Evolutionary conservation across 2,888 invertebrate species (phyloP), one percentile per base, ranked within the genome.

Genomic region (Alloplasta piceator): DNA sequence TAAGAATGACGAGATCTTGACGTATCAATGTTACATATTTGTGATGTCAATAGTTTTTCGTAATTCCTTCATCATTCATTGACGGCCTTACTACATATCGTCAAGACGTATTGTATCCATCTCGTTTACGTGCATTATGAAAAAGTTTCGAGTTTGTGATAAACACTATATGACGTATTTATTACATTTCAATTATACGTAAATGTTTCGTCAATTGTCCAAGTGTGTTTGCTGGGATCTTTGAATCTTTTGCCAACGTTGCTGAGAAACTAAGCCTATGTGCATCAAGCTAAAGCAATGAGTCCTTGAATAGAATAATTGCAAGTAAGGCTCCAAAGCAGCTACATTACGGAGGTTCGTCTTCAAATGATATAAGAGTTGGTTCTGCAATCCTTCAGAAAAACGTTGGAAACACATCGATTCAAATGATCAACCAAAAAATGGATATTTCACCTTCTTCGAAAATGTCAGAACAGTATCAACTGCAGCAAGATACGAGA

Each of bases 271-370:
- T 84, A 1, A 58, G 73, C 9, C 82, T 82, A 1, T 84, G 83
- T 78, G 85, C 41, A n/a, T 82, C 81, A 26, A 80, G 67, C 12
- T 82, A 84, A 72, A 68, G 43, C 6, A 83, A 84, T 52, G 81
- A 83, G 43, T 84, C 83, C 1, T 39, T 84, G 2, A 83, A 85
- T 61, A 70, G 63, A 50, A 36, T 58, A 10, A 73, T 84, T 12
- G 48, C 80, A n/a, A 82, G 68, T 50, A 80, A 38, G 6, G 66
- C 75, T 78, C 83, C 85, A 6, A 80, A 85, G 52, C 71, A 67
- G 36, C 50, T 75, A 5, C 83, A 82, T 73, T 84, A 83, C 55
- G 82, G 82, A 10, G 80, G 83, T 10, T 83, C 84, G n/a, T 67
- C 61, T 5, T 83, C 84, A 0, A 77, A 71, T 66, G 74, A 83